Conservation (phyloP, 1,140 invertebrate species). For the Pseudomyrmex gracilis region DNA sequence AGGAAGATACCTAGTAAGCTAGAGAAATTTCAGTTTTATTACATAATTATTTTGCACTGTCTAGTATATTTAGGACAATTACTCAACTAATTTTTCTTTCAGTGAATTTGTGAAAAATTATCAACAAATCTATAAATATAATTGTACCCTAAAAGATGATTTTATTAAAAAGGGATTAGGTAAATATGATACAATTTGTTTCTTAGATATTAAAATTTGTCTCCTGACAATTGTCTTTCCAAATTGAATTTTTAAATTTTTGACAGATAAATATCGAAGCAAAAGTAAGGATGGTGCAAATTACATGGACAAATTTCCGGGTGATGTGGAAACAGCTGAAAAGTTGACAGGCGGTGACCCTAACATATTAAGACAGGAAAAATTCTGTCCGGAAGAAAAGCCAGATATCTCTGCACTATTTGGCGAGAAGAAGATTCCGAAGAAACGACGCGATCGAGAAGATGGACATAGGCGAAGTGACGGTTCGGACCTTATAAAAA, state of each 20-base stretch:
- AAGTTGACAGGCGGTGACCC: conserved; percentile 88
- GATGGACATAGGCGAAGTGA: conserved; percentile 70
- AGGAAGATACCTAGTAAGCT: conserved; percentile 92
- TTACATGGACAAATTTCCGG: conserved; percentile 91
- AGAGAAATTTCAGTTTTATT: conserved; percentile 62
- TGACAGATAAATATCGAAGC: conserved; percentile 86
- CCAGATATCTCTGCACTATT: conserved; percentile 83
- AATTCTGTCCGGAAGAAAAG: conserved; percentile 88
- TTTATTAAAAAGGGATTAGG: conserved; percentile 92
- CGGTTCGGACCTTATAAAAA: conserved; percentile 68
- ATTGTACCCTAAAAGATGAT: conserved; percentile 91
- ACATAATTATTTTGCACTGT: conserved; percentile 39
- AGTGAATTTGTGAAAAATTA: conserved; percentile 92
- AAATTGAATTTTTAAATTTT: conserved; percentile 37
- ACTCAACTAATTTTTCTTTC: conserved; percentile 80
- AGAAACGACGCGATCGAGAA: conserved; percentile 78
- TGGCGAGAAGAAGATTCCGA: conserved; percentile 81
- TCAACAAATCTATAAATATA: conserved; percentile 91
- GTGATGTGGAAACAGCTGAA: conserved; percentile 90
- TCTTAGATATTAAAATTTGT: conserved; percentile 21
- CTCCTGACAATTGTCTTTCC: not conserved
- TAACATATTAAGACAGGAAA: conserved; percentile 87
- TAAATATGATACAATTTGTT: conserved; percentile 84
- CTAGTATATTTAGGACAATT: not conserved
- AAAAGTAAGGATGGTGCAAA: conserved; percentile 86